phyloP scores from a whole-genome alignment of 2,113 vertebrate species.

The Chlorodrepanis virens region DNA sequence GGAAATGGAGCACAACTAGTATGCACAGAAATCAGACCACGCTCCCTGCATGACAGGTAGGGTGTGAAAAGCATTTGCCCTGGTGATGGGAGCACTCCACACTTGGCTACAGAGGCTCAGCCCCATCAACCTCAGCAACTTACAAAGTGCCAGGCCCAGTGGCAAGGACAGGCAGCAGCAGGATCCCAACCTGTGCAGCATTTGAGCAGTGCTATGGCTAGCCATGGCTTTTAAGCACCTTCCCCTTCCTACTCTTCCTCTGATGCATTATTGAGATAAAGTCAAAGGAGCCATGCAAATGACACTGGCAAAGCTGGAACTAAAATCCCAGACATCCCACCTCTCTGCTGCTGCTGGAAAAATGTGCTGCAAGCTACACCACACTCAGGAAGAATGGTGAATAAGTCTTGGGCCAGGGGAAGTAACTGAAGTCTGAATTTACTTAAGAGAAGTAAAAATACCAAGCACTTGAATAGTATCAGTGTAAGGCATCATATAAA shows the following conservation, averaged over 20 bases:
- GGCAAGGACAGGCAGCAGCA: rapidly evolving
- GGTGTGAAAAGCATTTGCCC: neutral
- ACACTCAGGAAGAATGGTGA: neutral
- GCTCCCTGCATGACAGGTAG: rapidly evolving
- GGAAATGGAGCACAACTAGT: neutral
- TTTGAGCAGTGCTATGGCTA: neutral
- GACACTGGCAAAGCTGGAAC: neutral
- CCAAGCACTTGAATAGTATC: neutral
- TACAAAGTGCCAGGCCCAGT: neutral
- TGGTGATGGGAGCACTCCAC: neutral
- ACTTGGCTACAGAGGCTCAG: neutral
- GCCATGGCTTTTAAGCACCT: neutral
- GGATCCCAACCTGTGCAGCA: neutral
- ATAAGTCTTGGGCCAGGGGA: neutral
- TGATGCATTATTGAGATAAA: neutral
- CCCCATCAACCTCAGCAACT: neutral
- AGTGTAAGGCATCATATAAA: neutral
- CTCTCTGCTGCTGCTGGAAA: neutral
- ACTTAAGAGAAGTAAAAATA: neutral
- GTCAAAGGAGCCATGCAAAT: neutral
- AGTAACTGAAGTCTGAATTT: neutral
- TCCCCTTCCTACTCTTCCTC: neutral
- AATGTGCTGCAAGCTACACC: neutral
- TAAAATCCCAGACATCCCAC: neutral
- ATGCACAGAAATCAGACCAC: neutral